Evolutionary conservation across 2,888 invertebrate genomes (phyloP), one percentile per base, ranked within the genome.

Genomic region (Clivina fossor): DNA sequence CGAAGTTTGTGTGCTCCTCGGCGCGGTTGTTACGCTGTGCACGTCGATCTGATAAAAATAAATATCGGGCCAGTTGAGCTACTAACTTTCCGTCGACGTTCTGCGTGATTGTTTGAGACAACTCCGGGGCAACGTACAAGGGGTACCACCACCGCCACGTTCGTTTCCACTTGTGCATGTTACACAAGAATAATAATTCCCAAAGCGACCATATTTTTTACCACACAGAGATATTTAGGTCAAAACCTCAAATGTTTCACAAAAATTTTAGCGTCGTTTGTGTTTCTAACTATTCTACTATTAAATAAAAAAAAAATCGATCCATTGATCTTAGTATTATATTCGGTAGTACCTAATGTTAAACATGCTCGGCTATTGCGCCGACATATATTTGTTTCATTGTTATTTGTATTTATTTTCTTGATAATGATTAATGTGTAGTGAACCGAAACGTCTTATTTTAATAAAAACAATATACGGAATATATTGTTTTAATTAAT

Each of bases 21-120:
- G n/a, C n/a, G n/a, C n/a, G n/a, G n/a, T n/a, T n/a, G n/a, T n/a
- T n/a, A n/a, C n/a, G n/a, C n/a, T n/a, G n/a, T n/a, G 43, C 53
- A 53, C 53, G 53, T 53, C 44, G 33, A 53, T 38, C 53, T 53
- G 53, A 53, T 53, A 44, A 53, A 53, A 53, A 53, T 53, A 53
- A 53, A 53, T 53, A 53, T 53, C 53, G 32, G 32, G 35, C 35
- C 9, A 11, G 22, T 24, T 2, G 43, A 24, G 15, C 11, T 35
- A 28, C 44, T 53, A 53, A 53, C 35, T 44, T 38, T 53, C 35
- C 18, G 40, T 43, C 38, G 53, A 44, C 53, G 33, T 5, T 32
- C 22, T 41, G 32, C 18, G 46, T 30, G 46, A 46, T 46, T 46
- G 46, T 30, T 30, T 46, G 30, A 46, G 30, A 46, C 46, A 46